Conservation (phyloP, 2,113 vertebrate genomes). For the Apus apus region DNA sequence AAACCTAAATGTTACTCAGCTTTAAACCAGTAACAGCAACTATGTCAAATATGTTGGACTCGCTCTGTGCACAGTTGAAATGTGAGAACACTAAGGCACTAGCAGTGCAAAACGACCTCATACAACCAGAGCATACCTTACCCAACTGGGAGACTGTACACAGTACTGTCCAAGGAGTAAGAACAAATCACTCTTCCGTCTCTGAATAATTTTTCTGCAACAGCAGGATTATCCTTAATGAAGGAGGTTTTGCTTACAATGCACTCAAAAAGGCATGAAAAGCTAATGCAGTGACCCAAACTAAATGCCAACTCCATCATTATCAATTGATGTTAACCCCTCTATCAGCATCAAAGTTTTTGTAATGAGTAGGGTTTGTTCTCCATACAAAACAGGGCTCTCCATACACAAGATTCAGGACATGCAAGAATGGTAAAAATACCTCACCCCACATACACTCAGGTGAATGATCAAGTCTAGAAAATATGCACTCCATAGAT, state of each 20-base stretch:
- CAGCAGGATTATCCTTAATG: not conserved
- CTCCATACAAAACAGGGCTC: not conserved
- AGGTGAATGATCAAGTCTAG: not conserved
- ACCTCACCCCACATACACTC: not conserved
- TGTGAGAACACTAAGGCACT: not conserved
- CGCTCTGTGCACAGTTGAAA: not conserved
- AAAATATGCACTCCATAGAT: rapidly evolving
- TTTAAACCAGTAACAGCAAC: not conserved
- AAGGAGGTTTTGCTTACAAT: not conserved
- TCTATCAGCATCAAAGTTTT: not conserved
- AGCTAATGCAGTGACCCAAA: not conserved
- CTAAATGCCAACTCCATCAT: not conserved
- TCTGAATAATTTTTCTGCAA: not conserved
- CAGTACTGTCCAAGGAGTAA: not conserved
- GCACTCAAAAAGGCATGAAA: not conserved
- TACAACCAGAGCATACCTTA: not conserved
- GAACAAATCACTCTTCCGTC: not conserved
- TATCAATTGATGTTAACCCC: not conserved
- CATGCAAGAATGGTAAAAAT: not conserved
- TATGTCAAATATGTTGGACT: not conserved
- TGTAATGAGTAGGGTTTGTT: not conserved
- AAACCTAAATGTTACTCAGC: not conserved
- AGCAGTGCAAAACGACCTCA: not conserved
- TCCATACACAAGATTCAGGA: not conserved
- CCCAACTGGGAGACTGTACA: not conserved